Evolutionary conservation across 2,113 vertebrate species (phyloP), one percentile per base, ranked within the genome.

Genomic region (Diadophis punctatus): DNA sequence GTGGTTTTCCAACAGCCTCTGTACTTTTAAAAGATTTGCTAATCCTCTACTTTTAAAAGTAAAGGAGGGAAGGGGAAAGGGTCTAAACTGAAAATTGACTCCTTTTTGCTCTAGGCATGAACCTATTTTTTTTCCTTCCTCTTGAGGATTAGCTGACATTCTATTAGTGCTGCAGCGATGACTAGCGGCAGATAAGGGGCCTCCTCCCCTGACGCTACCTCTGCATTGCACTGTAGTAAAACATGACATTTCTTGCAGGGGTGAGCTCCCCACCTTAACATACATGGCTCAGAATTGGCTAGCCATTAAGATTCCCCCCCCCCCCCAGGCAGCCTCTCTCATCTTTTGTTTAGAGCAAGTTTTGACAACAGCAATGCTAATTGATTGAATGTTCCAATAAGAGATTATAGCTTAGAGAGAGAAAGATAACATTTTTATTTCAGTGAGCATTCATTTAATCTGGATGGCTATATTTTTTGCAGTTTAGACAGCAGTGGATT

Each of bases 281-380:
- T 90, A 51, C 52, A 86, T 3, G 93, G 93, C 90, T 92, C 91
- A 95, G 95, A 95, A 92, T 94, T 12, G 63, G 93, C 10, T 91
- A 91, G 93, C 94, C 20, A 0, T 90, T 55, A 91, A 91, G 93
- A 51, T 27, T 94, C 93, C 46, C 95, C 46, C 91, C 93, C 46
- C 95, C 46, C 91, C 96, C 92, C 53, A 23, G 63, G 97, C 94
- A 93, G 22, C 39, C 96, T 97, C 94, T 95, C 93, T 94, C 85
- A 96, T 97, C 94, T 92, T 27, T 97, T 97, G 95, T 96, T 95
- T 95, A 96, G 95, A 97, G 96, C 97, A 97, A 97, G 97, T 98
- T 98, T 97, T 98, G 97, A 97, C 97, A 98, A 98, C 97, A 97
- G 95, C 96, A 95, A 96, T 95, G 96, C 98, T 98, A 98, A 98